A percentile compares a stretch with the other conserved stretches of the same genome.
Evolutionary conservation across 2,113 vertebrate genomes (phyloP).

Genomic region (Ceyx cyanopectus): DNA sequence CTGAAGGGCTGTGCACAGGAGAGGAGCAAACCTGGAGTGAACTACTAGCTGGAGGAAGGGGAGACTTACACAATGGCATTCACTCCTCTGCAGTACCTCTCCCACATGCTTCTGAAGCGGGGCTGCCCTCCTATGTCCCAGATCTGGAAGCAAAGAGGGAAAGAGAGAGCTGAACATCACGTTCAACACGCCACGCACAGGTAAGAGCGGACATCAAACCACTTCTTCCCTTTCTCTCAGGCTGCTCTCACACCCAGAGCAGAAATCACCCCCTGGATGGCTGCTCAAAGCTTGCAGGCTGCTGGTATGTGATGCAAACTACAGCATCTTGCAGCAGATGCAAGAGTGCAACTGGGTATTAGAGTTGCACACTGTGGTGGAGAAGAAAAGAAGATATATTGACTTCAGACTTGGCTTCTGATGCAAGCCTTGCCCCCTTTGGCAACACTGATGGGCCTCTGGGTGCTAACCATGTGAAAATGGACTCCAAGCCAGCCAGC

Average conservation of each 20-base stretch:
- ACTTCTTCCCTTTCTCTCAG: neutral
- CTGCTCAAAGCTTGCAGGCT: neutral
- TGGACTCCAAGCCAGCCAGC: neutral
- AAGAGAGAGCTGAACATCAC: neutral
- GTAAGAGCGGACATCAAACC: neutral
- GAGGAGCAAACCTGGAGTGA: neutral
- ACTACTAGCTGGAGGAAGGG: neutral
- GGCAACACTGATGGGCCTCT: neutral
- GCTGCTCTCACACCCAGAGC: neutral
- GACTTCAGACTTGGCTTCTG: neutral
- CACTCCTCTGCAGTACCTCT: slow-evolving; percentile 96
- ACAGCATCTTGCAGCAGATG: neutral
- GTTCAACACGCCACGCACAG: neutral
- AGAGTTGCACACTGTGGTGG: neutral
- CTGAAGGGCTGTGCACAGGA: neutral
- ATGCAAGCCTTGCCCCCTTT: neutral
- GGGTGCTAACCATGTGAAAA: neutral
- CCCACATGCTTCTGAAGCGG: slow-evolving; percentile 99
- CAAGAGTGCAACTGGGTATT: neutral
- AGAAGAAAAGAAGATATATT: neutral
- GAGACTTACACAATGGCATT: slow-evolving; percentile 97
- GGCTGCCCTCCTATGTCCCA: slow-evolving; percentile 99
- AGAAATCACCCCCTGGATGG: neutral
- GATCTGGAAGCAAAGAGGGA: slow-evolving; percentile 81
- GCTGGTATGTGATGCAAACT: neutral